Evolutionary conservation across 1,140 invertebrate genomes (phyloP).

Genomic region (Drosophila watanabei): DNA sequence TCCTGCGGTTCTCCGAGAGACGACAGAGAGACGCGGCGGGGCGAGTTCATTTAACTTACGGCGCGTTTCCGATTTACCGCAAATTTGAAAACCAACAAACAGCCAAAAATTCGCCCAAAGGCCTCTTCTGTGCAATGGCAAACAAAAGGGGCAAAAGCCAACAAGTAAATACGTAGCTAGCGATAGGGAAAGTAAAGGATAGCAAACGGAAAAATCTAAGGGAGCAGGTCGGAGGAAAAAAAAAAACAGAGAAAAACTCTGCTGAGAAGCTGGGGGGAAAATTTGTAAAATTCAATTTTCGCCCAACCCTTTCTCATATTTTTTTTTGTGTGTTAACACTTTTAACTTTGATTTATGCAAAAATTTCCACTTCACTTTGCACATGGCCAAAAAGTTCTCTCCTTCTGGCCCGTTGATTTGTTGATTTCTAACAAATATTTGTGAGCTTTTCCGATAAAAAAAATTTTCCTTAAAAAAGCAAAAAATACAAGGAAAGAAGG

Average conservation of each 20-base stretch:
- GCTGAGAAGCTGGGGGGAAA: slow-evolving; percentile 30
- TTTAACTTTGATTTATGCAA: slow-evolving; percentile 82
- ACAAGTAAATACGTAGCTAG: slow-evolving; percentile 70
- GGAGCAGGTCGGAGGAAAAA: not conserved
- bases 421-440: slow-evolving; percentile 80
- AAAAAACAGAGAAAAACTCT: not conserved
- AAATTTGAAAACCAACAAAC: slow-evolving; percentile 83
- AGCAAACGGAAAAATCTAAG: slow-evolving; percentile 24
- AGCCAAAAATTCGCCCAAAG: slow-evolving; percentile 77
- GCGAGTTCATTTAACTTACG: slow-evolving; percentile 82
- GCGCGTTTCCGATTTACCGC: slow-evolving; percentile 81
- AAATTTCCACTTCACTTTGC: slow-evolving; percentile 81
- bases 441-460: slow-evolving; percentile 64
- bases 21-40: slow-evolving; percentile 15
- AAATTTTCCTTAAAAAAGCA: not conserved
- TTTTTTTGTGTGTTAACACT: slow-evolving; percentile 69
- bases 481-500: slow-evolving; percentile 9
- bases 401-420: slow-evolving; percentile 61
- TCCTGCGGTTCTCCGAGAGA: slow-evolving; percentile 15
- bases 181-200: slow-evolving; percentile 48
- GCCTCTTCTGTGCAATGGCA: slow-evolving; percentile 52
- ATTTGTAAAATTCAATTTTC: slow-evolving; percentile 79
- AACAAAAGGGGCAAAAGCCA: slow-evolving; percentile 58
- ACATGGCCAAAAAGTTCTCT: slow-evolving; percentile 55
- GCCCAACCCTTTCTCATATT: slow-evolving; percentile 39